Percentiles rank a stretch among this genome's conserved stretches.
These are phyloP conservation scores for Neomorphus geoffroyi DNA, from an alignment of 2,797 vertebrate genomes.

Conservation along the genomic window DNA sequence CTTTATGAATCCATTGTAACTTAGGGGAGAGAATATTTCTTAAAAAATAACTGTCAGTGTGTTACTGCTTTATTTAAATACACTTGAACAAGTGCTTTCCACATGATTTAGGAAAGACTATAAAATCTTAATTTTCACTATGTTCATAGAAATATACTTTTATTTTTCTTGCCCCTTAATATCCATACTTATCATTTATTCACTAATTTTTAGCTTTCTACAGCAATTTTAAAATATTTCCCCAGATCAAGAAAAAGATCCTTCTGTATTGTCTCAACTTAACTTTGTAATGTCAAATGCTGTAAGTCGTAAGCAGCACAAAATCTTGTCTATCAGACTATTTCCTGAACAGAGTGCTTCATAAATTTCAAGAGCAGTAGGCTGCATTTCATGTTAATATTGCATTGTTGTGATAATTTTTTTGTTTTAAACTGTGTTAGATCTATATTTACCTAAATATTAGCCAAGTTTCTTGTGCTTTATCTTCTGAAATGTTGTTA, in stretches of 20 bases:
- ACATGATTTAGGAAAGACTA: slow-evolving; percentile 18
- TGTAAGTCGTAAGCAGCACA: background rate
- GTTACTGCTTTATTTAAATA: slow-evolving; percentile 17
- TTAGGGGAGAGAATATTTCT: background rate
- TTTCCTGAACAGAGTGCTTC: background rate
- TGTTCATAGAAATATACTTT: background rate
- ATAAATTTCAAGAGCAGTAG: background rate
- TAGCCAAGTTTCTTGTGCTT: background rate
- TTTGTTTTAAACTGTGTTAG: background rate
- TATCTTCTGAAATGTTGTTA: background rate
- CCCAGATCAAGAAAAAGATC: background rate
- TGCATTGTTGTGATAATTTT: background rate
- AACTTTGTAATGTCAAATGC: background rate
- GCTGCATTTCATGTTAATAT: background rate
- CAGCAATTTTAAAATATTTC: background rate
- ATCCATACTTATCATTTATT: background rate
- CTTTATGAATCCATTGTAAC: background rate
- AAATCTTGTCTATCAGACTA: background rate
- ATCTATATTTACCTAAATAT: background rate
- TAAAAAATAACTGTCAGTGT: background rate
- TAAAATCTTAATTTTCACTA: background rate
- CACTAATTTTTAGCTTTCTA: background rate
- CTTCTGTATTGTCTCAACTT: background rate
- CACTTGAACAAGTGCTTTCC: background rate
- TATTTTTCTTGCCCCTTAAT: slow-evolving; percentile 4